Base-by-base conservation (phyloP, 2,888 invertebrate species). In the Acanthococcus lagerstroemiae region DNA sequence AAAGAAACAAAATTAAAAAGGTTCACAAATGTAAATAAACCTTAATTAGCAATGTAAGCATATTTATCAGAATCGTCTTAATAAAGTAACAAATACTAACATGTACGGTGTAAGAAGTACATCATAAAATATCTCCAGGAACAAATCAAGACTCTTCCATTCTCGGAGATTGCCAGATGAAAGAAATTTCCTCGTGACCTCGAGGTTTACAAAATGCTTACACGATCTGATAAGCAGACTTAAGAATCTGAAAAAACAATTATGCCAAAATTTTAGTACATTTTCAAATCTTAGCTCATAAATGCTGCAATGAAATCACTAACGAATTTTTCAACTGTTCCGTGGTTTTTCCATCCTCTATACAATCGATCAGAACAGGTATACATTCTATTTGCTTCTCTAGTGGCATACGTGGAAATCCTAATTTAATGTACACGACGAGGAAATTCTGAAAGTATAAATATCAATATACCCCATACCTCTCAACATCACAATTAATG, bases 371-470 rank as follows among this genome's bases (percentile, higher is more conserved):
- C 65, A 95, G 77, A 68, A 82, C 79, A 4, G 92, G 88, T 15
- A 89, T 82, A 68, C 93, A 76, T 69, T 83, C 83, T 4, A 85
- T 80, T 76, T 92, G 92, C 73, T 87, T 84, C 9, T 84, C 85
- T 55, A 82, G 77, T 12, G 86, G 81, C 71, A 94, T 77, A 61
- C 95, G 81, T 0, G 93, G 91, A 77, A 84, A 95, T 7, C 95
- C 95, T 83, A 92, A 83, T 74, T 90, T 92, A 69, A 95, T 87
- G 75, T 95, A 95, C 72, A 95, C 90, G 66, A 95, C 90, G 12
- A 91, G 84, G 75, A 95, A 95, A 77, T 95, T 95, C 87, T 93
- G 79, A 21, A 82, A 81, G 73, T 75, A 69, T 17, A 22, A 17
- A 22, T 30, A 61, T 7, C 7, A n/a, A n/a, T n/a, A n/a, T n/a